phyloP scores from a whole-genome alignment of 1,140 invertebrate genomes.

The Diuraphis noxia region DNA sequence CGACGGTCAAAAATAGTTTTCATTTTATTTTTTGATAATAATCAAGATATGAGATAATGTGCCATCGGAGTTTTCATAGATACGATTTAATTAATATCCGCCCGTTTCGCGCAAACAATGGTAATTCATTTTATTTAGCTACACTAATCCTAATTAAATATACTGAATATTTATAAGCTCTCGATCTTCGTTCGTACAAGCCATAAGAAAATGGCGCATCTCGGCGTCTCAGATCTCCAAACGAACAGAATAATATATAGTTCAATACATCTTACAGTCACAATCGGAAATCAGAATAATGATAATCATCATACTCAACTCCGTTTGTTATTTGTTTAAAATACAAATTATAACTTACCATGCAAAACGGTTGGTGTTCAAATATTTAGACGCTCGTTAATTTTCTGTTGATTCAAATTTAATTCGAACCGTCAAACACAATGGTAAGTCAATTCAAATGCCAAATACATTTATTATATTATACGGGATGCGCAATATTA shows the following conservation, averaged over 20 bases:
- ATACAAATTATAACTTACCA: slow-evolving; percentile 13
- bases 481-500: neutral
- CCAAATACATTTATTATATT: neutral
- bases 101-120: neutral
- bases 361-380: neutral
- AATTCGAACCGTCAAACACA: neutral
- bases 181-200: neutral
- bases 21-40: neutral
- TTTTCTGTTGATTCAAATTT: slow-evolving; percentile 12
- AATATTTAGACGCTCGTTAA: slow-evolving; percentile 9
- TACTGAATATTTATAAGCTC: neutral
- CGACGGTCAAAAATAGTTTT: neutral
- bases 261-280: neutral
- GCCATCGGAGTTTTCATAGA: neutral
- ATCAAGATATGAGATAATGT: neutral
- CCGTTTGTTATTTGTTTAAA: slow-evolving; percentile 2
- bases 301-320: neutral
- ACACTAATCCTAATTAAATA: slow-evolving; percentile 15
- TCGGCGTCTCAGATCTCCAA: neutral
- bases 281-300: slow-evolving; percentile 16
- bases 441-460: slow-evolving; percentile 7
- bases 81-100: neutral
- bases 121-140: neutral
- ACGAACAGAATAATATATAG: neutral
- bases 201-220: neutral